These are phyloP conservation scores for Diplolepis rosae DNA, from an alignment of 2,888 invertebrate species.

Conservation along the genomic window DNA sequence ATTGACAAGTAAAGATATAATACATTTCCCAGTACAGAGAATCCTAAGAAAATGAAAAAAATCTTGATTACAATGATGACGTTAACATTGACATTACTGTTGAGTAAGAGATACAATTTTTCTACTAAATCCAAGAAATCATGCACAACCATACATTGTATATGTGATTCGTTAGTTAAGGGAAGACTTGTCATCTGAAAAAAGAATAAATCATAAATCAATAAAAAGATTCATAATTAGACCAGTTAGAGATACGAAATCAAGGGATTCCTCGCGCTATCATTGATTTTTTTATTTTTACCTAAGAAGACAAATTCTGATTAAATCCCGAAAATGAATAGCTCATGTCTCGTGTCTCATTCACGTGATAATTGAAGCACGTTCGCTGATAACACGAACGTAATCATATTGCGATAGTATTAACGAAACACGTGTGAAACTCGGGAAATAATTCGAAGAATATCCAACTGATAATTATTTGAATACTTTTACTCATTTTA, in stretches of 20 bases:
- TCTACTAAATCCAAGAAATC: not conserved
- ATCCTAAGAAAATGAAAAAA: too few relatives aligned
- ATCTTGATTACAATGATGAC: too few relatives aligned
- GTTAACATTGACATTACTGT: too few relatives aligned
- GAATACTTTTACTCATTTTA: not conserved
- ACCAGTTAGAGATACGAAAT: not conserved
- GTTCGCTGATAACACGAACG: slow-evolving; percentile 29
- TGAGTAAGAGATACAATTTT: too few relatives aligned
- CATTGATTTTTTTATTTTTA: not conserved
- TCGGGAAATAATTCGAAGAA: not conserved
- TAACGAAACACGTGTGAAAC: not conserved
- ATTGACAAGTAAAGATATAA: too few relatives aligned
- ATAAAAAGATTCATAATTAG: not conserved
- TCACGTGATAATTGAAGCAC: slow-evolving; percentile 34
- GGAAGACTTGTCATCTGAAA: not conserved
- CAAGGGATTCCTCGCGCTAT: not conserved
- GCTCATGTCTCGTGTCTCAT: slow-evolving; percentile 1
- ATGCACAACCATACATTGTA: not conserved
- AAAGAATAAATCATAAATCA: not conserved
- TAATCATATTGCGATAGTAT: slow-evolving; percentile 29
- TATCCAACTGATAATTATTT: slow-evolving; percentile 4
- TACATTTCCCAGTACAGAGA: too few relatives aligned
- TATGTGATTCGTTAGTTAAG: not conserved
- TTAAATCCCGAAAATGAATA: not conserved
- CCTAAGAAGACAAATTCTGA: not conserved